Base-by-base conservation (phyloP, 2,113 vertebrate genomes). In the Apeltes quadracus region DNA sequence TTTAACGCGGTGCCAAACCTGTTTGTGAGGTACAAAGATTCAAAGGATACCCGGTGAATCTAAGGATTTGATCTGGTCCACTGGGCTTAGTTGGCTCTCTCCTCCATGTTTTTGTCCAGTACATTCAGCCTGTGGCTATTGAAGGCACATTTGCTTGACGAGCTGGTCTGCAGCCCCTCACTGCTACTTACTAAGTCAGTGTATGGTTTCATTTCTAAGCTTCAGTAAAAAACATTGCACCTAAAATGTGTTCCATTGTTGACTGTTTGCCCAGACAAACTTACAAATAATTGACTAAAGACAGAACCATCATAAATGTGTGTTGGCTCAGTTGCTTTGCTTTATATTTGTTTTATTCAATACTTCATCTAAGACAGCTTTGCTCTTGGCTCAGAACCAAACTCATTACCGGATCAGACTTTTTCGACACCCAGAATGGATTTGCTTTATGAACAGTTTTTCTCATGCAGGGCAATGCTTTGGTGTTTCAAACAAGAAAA, bases 401-500 rank as follows among this genome's bases (percentile, higher is more conserved):
- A 56, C 16, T 64, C 25, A 51, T 58, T 65, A 53, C 61, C 34
- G 20, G 70, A 63, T 64, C 67, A 55, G 44, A 80, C 43, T 39
- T 53, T 29, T 57, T 38, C 71, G 43, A 50, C 39, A 71, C 15
- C 29, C 3, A 18, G 5, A 38, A 82, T 78, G 0, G 53, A 80
- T 79, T 80, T 78, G n/a, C 72, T 54, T 78, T 72, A 75, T 66
- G 70, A 78, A 54, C n/a, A 76, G 78, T 46, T 68, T 25, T n/a
- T 53, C 74, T 74, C 53, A 77, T 79, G 53, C 57, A 74, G 48
- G 15, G 20, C 20, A 55, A 63, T 16, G 29, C 15, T 72, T 61
- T 83, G 75, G 82, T 77, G 76, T 89, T 83, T 14, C 29, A 72
- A 83, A 76, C 61, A 32, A 61, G n/a, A 72, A 77, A n/a, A 72